Evolutionary conservation across 92 coral and sea anemone species (phyloP).

Genomic region (Bergia sp.): DNA sequence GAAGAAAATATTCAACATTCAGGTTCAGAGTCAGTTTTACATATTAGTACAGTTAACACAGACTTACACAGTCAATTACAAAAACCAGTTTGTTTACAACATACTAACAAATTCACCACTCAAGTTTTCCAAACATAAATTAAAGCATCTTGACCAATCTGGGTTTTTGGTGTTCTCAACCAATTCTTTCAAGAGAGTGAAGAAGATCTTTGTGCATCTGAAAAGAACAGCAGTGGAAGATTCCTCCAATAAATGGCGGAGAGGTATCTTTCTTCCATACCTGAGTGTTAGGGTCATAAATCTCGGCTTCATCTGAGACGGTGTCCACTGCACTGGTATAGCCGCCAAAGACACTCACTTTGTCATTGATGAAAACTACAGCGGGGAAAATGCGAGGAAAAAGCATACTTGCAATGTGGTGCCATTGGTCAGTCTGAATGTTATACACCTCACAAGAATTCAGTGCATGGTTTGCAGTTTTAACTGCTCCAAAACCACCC

Average conservation of each 20-base stretch:
- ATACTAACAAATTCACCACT: not conserved
- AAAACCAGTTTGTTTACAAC: too few species aligned
- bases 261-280: constrained; percentile 40
- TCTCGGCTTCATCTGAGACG: constrained; percentile 39
- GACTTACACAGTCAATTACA: too few species aligned
- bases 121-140: not conserved
- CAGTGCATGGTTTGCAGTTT: constrained; percentile 43
- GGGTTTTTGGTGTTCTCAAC: not conserved
- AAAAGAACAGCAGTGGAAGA: constrained; percentile 42
- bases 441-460: constrained; percentile 41
- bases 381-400: constrained; percentile 43
- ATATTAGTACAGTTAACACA: too few species aligned
- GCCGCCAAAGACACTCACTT: constrained; percentile 42
- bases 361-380: constrained; percentile 33
- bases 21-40: too few species aligned
- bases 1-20: too few species aligned
- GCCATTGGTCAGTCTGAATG: constrained; percentile 37
- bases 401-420: constrained; percentile 33
- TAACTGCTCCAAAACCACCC: constrained; percentile 47
- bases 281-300: constrained; percentile 21
- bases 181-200: constrained; percentile 42
- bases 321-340: constrained; percentile 46
- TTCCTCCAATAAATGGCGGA: constrained; percentile 40
- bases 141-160: too few species aligned
- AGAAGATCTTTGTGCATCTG: constrained; percentile 45